Base-by-base conservation (phyloP, 2,113 vertebrate species). In the Pelodiscus sinensis region DNA sequence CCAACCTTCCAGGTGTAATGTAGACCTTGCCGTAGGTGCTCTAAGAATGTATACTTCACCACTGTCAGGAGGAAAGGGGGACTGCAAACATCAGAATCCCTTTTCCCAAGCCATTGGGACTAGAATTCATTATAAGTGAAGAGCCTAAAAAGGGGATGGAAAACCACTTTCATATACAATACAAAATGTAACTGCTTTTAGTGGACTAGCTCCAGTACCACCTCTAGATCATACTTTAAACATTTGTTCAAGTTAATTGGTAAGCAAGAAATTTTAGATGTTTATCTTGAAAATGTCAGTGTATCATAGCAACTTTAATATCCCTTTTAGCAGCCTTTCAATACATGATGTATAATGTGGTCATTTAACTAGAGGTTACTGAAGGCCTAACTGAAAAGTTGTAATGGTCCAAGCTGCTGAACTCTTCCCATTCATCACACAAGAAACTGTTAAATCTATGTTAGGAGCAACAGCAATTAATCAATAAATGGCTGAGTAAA, bases 161-260 rank as follows among this genome's bases (percentile, higher is more conserved):
- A 35, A 54, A 6, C 57, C 27, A 71, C 19, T 78, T 82, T 79
- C 11, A 13, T 83, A 38, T n/a, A 55, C 87, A 90, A 73, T 75
- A 75, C 18, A 8, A 2, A 22, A 75, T 44, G 35, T 44, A 44
- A 75, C 44, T 75, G 71, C 12, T 75, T 44, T 44, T 75, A n/a
- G 13, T 8, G 62, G 62, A 16, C 29, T 68, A 75, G 35, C 71
- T 35, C 81, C 38, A 60, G 38, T 77, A 35, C 18, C 51, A 55
- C 29, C 27, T 78, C 91, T 52, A 77, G 52, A 55, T 35, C 3
- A 51, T 79, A 44, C 24, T 75, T 75, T 38, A 35, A 73, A 73
- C 68, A 73, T 86, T 83, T 79, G 50, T 75, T 92, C 35, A 51
- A 31, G 82, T 88, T 85, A 91, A 94, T 92, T 13, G 31, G 44